These are phyloP conservation scores for Cheilosia impressa DNA, from an alignment of 2,888 invertebrate species.

Conservation along the genomic window DNA sequence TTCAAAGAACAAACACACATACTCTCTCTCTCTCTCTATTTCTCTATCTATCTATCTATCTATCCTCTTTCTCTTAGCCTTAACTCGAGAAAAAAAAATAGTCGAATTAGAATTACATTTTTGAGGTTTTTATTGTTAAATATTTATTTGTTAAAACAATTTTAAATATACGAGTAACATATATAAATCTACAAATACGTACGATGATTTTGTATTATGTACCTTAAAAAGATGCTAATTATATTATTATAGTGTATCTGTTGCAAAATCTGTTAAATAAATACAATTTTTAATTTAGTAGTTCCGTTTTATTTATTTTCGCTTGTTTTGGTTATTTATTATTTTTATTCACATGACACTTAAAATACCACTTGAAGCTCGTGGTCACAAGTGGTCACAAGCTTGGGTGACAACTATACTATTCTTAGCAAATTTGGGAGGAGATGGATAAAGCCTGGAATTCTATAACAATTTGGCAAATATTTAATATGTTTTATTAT, in stretches of 20 bases:
- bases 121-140: slow-evolving; percentile 66
- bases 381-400: no score
- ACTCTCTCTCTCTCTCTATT: slow-evolving; percentile 6
- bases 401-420: no score
- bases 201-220: slow-evolving; percentile 71
- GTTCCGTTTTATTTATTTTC: slow-evolving; percentile 20
- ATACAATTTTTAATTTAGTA: slow-evolving; percentile 59
- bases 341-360: background rate
- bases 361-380: background rate
- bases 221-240: slow-evolving; percentile 68
- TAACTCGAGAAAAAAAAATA: slow-evolving; percentile 56
- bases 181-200: slow-evolving; percentile 62
- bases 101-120: slow-evolving; percentile 69
- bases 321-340: background rate
- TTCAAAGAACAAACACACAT: slow-evolving; percentile 25
- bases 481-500: no score
- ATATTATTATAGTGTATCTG: slow-evolving; percentile 42
- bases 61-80: slow-evolving; percentile 52
- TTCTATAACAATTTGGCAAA: no score
- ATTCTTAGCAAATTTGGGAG: no score
- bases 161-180: slow-evolving; percentile 48
- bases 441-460: no score
- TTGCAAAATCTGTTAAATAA: slow-evolving; percentile 63
- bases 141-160: slow-evolving; percentile 68
- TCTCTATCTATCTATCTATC: slow-evolving; percentile 43